Evolutionary conservation across 2,797 vertebrate species (phyloP).

Genomic region (Scomberomorus guttatus): DNA sequence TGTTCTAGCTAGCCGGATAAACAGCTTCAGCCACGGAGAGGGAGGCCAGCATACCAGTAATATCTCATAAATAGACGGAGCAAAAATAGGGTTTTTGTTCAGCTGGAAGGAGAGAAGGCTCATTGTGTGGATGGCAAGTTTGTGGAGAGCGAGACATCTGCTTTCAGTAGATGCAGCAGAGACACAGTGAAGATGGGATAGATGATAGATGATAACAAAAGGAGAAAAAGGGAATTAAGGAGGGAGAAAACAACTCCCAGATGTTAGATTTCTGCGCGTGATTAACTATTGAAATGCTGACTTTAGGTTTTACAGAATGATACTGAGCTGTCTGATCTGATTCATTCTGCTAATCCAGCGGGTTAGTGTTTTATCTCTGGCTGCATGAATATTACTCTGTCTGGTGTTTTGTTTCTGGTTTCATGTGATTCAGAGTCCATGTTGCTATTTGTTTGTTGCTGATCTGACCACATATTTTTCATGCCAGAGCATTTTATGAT

Average conservation of each 20-base stretch:
- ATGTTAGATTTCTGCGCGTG: background rate
- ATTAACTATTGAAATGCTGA: conserved; percentile 11
- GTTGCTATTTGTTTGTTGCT: background rate
- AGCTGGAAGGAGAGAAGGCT: conserved; percentile 12
- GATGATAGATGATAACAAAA: background rate
- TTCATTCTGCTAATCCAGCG: background rate
- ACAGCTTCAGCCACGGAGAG: too few relatives aligned
- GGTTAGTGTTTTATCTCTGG: background rate
- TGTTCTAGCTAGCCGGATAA: too few relatives aligned
- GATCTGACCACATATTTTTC: background rate
- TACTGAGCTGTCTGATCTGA: background rate
- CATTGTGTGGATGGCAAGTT: background rate
- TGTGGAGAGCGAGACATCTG: conserved; percentile 3
- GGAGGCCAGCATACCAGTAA: background rate
- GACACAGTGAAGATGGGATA: background rate
- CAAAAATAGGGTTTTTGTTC: conserved; percentile 21
- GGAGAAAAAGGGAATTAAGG: background rate
- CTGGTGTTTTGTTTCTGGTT: background rate
- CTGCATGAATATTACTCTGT: background rate
- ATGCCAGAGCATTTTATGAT: background rate
- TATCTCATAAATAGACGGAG: background rate
- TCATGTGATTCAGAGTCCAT: background rate
- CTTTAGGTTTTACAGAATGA: background rate
- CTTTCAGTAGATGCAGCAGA: background rate
- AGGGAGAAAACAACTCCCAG: background rate